phyloP scores from a whole-genome alignment of 2,797 vertebrate species.

The Peromyscus attwateri region DNA sequence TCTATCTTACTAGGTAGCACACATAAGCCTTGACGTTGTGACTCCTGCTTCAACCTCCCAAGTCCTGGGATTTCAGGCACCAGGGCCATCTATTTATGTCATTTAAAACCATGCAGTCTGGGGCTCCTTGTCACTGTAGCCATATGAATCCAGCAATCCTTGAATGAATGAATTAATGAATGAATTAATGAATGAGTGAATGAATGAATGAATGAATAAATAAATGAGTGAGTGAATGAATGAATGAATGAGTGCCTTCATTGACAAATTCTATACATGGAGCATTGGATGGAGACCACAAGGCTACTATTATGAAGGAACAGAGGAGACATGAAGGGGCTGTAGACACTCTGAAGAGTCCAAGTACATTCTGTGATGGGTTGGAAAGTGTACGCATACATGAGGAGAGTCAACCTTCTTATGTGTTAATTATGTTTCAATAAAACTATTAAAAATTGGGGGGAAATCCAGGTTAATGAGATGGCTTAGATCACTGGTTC shows the following conservation, averaged over 20 bases:
- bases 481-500: neutral
- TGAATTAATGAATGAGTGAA: too few species aligned
- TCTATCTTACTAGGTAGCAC: neutral
- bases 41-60: neutral
- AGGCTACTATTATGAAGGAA: too few species aligned
- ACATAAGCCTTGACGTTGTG: neutral
- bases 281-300: neutral
- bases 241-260: neutral
- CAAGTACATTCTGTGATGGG: neutral
- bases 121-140: neutral
- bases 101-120: neutral
- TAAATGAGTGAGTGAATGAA: neutral
- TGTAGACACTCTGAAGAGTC: neutral
- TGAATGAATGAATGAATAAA: too few species aligned
- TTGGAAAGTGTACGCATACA: neutral
- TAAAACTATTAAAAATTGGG: neutral
- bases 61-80: neutral
- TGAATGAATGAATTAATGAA: neutral
- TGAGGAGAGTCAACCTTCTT: neutral
- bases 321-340: neutral
- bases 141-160: neutral
- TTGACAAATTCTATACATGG: neutral
- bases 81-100: neutral
- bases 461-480: neutral
- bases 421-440: neutral